Base-by-base conservation (phyloP, 2,888 invertebrate genomes). In the Nomada hirtipes region DNA sequence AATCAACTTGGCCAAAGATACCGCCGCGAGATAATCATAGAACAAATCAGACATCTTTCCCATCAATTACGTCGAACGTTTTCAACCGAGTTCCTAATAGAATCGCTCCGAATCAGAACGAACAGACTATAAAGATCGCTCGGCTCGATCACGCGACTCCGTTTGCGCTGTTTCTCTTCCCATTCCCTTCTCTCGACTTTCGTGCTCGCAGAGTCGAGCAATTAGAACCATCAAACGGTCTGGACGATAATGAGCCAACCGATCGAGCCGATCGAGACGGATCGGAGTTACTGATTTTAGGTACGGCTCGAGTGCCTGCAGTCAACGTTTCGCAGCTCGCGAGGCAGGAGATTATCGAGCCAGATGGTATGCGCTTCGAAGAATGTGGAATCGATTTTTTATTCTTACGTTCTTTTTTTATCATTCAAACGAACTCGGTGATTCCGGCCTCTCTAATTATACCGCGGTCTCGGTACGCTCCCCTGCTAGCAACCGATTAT, bases 201-300 rank as follows among this genome's bases (percentile, higher is more conserved):
- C 79, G 76, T 68, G 60, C 74, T n/a, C 67, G 55, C 26, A 52
- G 68, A 50, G 70, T 69, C 61, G 42, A 77, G 82, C 79, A 88
- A 87, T 87, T 87, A 87, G 80, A 88, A 83, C 72, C 67, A 67
- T 76, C 81, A 65, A 74, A 80, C 74, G 26, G 72, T 76, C 47
- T 61, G 77, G 59, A 77, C 76, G 85, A 78, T 87, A 87, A 87
- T 85, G 86, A 88, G 83, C 52, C 74, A 11, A 29, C 60, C 60
- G 63, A 65, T 68, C 71, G 47, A 15, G 47, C 47, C 47, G 47
- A 47, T 78, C 60, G 76, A 68, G 80, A 79, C 80, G 88, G 88
- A 88, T 87, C 84, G 81, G 61, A 86, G 50, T 73, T 71, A 52
- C 88, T 84, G 88, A 87, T 88, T 87, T 87, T 86, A 88, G 80